These are phyloP conservation scores for Drepana arcuata DNA, from an alignment of 1,140 invertebrate species.

Conservation along the genomic window DNA sequence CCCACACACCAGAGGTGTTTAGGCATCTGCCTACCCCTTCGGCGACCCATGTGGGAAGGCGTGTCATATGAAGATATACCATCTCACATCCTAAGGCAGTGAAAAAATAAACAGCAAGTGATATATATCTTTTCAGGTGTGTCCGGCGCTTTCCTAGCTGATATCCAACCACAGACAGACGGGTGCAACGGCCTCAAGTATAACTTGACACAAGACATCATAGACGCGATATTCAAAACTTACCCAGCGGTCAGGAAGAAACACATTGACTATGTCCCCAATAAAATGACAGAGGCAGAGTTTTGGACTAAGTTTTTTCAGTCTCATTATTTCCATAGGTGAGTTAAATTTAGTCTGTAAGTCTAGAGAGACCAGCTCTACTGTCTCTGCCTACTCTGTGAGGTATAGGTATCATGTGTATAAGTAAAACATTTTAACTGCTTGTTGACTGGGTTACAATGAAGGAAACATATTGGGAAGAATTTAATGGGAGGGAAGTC, in stretches of 20 bases:
- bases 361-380: too few relatives aligned
- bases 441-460: too few relatives aligned
- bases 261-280: constrained; percentile 96
- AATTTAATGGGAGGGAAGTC: too few relatives aligned
- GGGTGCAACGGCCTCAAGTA: constrained; percentile 97
- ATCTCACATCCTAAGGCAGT: neutral
- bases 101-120: neutral
- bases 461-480: too few relatives aligned
- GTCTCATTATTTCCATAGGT: constrained; percentile 98
- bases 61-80: too few relatives aligned
- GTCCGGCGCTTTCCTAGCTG: constrained; percentile 90
- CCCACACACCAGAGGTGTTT: too few relatives aligned
- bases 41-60: too few relatives aligned
- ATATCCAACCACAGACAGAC: constrained; percentile 97
- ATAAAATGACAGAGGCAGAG: constrained; percentile 94
- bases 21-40: too few relatives aligned
- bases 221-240: constrained; percentile 98
- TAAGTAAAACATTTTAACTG: too few relatives aligned
- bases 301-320: constrained; percentile 99
- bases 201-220: constrained; percentile 97
- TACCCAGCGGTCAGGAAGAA: constrained; percentile 99
- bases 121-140: constrained; percentile 73
- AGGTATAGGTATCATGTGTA: too few relatives aligned
- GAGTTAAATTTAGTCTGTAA: too few relatives aligned
- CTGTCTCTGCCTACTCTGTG: too few relatives aligned